These are phyloP conservation scores for Monochamus alternatus DNA, from an alignment of 2,888 invertebrate genomes.

Conservation along the genomic window DNA sequence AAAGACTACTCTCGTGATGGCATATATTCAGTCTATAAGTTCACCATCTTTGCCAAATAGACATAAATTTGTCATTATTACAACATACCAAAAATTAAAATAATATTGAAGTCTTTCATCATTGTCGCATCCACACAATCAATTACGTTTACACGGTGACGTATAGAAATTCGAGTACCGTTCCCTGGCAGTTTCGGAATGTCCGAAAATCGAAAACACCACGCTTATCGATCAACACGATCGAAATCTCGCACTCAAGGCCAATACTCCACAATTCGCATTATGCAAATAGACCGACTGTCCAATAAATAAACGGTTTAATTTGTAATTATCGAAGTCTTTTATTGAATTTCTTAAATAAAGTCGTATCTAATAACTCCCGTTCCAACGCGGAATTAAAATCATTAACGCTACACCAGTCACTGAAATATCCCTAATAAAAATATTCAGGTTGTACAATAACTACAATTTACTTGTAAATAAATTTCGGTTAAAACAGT, in stretches of 20 bases:
- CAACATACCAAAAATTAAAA: too few species aligned
- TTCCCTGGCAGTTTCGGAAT: too few species aligned
- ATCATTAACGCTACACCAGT: slow-evolving; percentile 17
- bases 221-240: too few species aligned
- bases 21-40: too few species aligned
- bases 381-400: not conserved
- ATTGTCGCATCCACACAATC: too few species aligned
- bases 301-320: slow-evolving; percentile 11
- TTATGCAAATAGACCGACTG: slow-evolving; percentile 6
- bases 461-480: slow-evolving; percentile 58
- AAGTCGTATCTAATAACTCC: slow-evolving; percentile 2
- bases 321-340: slow-evolving; percentile 7
- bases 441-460: slow-evolving; percentile 44
- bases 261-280: slow-evolving; percentile 8
- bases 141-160: too few species aligned
- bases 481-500: slow-evolving; percentile 60
- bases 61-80: too few species aligned
- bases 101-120: too few species aligned
- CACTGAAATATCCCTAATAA: slow-evolving; percentile 17
- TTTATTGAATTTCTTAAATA: slow-evolving; percentile 5
- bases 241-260: not conserved
- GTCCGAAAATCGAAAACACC: too few species aligned
- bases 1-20: too few species aligned
- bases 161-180: too few species aligned
- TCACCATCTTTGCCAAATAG: too few species aligned